phyloP scores from a whole-genome alignment of 2,797 vertebrate species.

The Mormyrus hasselquistii region DNA sequence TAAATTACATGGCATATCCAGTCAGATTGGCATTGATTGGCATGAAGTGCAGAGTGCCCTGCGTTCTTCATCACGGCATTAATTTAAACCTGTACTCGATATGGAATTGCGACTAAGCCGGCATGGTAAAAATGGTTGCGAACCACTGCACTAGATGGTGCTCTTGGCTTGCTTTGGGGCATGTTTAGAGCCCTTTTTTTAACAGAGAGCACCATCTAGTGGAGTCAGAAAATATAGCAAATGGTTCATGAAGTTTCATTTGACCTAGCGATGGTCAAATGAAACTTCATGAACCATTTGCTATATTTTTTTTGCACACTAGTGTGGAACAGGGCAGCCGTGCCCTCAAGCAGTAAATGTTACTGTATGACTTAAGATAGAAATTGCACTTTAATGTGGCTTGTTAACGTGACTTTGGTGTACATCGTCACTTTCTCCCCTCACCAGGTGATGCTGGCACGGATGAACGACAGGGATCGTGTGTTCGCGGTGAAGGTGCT shows the following conservation, averaged over 20 bases:
- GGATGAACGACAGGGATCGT: conserved; percentile 67
- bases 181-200: neutral
- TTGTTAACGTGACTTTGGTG: neutral
- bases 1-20: neutral
- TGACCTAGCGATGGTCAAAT: neutral
- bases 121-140: neutral
- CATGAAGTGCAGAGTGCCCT: neutral
- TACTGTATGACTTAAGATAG: neutral
- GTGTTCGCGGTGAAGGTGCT: conserved; percentile 93
- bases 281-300: too few species aligned
- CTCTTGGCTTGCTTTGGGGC: neutral
- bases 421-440: neutral
- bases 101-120: neutral
- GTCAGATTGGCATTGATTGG: neutral
- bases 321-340: neutral
- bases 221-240: neutral
- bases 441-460: conserved; percentile 87
- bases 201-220: neutral
- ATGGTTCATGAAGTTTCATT: neutral
- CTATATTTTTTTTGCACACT: neutral
- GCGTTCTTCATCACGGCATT: neutral
- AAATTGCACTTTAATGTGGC: neutral
- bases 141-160: neutral
- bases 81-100: neutral
- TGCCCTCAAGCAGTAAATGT: neutral